phyloP scores from a whole-genome alignment of 2,797 vertebrate species.

The Ambastaia sidthimunki region DNA sequence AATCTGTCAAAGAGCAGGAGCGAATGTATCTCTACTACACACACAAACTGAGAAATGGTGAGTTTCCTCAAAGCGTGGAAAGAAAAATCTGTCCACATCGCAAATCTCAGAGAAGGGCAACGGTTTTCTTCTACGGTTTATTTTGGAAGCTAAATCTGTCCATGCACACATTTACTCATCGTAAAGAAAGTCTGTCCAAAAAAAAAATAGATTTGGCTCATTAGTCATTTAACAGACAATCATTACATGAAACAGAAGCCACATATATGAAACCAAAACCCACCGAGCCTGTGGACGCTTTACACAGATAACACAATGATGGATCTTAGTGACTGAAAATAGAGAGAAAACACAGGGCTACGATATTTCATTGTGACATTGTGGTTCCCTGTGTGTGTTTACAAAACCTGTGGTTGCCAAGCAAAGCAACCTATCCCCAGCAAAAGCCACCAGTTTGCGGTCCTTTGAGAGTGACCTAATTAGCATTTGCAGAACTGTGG shows the following conservation, averaged over 20 bases:
- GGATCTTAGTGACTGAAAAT: not conserved
- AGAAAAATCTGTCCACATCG: constrained; percentile 7
- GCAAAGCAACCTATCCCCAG: constrained; percentile 17
- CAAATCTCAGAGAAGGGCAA: not conserved
- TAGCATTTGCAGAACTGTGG: not conserved
- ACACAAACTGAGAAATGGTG: constrained; percentile 14
- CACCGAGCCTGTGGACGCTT: not conserved
- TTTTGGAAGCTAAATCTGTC: not conserved
- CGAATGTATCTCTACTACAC: constrained; percentile 13
- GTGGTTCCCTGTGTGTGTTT: constrained; percentile 9
- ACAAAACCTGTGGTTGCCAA: constrained; percentile 19
- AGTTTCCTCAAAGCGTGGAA: not conserved
- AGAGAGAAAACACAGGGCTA: constrained; percentile 29
- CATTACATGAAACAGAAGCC: not conserved
- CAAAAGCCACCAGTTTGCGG: not conserved
- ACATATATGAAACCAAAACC: not conserved
- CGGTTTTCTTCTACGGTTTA: not conserved
- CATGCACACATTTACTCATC: not conserved
- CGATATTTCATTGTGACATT: constrained; percentile 15
- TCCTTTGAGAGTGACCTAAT: constrained; percentile 39
- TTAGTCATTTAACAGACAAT: not conserved
- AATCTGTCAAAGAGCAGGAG: constrained; percentile 37
- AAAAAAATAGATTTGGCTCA: not conserved
- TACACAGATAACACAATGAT: not conserved
- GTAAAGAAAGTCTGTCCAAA: not conserved